Conservation (phyloP, 2,113 vertebrate species). For the Sphyrna mokarran region DNA sequence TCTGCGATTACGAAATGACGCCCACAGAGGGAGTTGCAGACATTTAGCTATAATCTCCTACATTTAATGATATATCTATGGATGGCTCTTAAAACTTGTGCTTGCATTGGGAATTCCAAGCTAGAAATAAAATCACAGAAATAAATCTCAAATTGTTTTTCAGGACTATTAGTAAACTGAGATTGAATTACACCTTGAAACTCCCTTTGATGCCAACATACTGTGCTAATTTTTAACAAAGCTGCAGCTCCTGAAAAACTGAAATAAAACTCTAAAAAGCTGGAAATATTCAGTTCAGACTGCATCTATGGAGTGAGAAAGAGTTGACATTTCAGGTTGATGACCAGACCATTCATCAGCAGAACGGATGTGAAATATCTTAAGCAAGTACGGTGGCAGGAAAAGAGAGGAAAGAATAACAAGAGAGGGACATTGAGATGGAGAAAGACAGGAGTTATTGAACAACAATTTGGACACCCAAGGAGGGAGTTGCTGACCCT, state of each 20-base stretch:
- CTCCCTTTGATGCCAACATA: background rate
- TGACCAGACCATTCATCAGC: background rate
- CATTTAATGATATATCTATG: background rate
- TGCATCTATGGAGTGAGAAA: background rate
- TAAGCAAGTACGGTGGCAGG: background rate
- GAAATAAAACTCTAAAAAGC: background rate
- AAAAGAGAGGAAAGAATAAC: background rate
- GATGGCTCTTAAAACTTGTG: background rate
- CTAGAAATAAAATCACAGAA: background rate
- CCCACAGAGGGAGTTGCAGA: conserved; percentile 16
- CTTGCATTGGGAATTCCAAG: background rate
- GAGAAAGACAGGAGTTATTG: background rate
- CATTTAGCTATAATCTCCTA: background rate
- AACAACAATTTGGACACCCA: background rate
- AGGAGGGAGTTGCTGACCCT: background rate
- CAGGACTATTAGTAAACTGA: background rate
- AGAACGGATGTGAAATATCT: background rate
- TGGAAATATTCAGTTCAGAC: background rate
- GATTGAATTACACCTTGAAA: background rate
- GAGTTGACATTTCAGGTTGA: background rate
- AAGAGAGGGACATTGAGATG: background rate
- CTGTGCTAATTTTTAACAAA: background rate
- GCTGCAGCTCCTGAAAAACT: background rate
- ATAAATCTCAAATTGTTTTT: background rate
- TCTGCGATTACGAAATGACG: background rate